Evolutionary conservation across 2,113 vertebrate genomes (phyloP), one percentile per base, ranked within the genome.

Genomic region (Lucifuga dentata): DNA sequence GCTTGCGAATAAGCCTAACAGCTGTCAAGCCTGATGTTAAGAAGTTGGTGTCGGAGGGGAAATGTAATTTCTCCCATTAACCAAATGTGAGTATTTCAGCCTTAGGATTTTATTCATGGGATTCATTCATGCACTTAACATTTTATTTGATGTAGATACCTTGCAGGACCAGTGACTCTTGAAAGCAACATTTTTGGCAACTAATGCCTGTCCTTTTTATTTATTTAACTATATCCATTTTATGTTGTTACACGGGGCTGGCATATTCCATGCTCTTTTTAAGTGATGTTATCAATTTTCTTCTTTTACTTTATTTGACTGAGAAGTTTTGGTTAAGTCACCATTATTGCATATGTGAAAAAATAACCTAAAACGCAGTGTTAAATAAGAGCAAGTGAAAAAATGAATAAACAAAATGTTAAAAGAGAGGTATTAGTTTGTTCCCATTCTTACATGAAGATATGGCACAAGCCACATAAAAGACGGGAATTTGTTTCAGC

Each of bases 131-230:
- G 38, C 9, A 53, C 26, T 52, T 52, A 32, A 43, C 5, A 5
- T 66, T 33, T 44, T 52, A 52, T 52, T 33, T 52, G 49, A 52
- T 35, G 50, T 44, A 36, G 58, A 62, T 20, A 41, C 20, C 32
- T 36, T 3, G 10, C 44, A 61, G 32, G 58, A 61, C 9, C 1
- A 33, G 12, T 8, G 20, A 61, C 17, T 48, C 19, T 36, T 61
- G 19, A 35, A 33, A 52, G 33, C 35, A 26, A 63, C 10, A 49
- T 50, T 26, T 50, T 20, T 48, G 59, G 29, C 44, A 23, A 49
- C 43, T 8, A 17, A 48, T 11, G 13, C 29, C 32, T 24, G 15
- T 29, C 45, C 39, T 5, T 38, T 51, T 46, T 21, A 48, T 46
- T 36, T 29, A 59, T 32, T 32, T 19, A 43, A n/a, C n/a, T n/a